Conservation (phyloP, 2,113 vertebrate species). For the Larimichthys polyactis region DNA sequence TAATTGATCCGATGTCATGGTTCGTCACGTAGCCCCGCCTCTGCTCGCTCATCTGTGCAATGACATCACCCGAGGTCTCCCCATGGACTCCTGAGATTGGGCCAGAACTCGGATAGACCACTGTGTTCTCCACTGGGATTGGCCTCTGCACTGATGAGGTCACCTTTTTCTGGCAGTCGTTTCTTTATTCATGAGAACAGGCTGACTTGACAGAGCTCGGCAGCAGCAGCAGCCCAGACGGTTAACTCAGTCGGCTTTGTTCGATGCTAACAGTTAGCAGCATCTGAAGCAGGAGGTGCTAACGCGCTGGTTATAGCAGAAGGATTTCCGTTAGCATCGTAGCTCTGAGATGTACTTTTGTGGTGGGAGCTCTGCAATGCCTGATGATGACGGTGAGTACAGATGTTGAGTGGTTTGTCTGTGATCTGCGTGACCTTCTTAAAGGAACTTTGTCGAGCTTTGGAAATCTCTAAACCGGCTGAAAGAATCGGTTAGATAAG, state of each 20-base stretch:
- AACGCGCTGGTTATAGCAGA: background rate
- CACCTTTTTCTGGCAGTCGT: constrained; percentile 13
- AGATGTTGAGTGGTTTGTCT: constrained; percentile 8
- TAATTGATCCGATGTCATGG: background rate
- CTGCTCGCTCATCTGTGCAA: background rate
- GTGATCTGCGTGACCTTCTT: background rate
- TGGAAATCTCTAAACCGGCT: background rate
- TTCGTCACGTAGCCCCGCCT: background rate
- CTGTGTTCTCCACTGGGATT: constrained; percentile 44
- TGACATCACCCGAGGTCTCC: constrained; percentile 40
- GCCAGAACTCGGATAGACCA: background rate
- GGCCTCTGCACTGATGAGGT: constrained; percentile 41
- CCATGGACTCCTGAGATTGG: constrained; percentile 35
- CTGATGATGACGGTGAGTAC: constrained; percentile 54
- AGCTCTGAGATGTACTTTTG: constrained; percentile 45
- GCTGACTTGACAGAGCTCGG: background rate
- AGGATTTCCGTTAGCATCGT: background rate
- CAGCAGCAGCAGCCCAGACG: constrained; percentile 30
- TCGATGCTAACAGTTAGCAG: background rate
- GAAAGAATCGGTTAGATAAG: background rate
- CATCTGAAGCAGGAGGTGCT: constrained; percentile 3
- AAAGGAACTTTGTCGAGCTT: background rate
- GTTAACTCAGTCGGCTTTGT: background rate
- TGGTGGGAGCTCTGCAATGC: constrained; percentile 24
- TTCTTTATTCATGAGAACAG: constrained; percentile 54